These are phyloP conservation scores for Sapayoa aenigma DNA, from an alignment of 2,113 vertebrate species.

Conservation along the genomic window DNA sequence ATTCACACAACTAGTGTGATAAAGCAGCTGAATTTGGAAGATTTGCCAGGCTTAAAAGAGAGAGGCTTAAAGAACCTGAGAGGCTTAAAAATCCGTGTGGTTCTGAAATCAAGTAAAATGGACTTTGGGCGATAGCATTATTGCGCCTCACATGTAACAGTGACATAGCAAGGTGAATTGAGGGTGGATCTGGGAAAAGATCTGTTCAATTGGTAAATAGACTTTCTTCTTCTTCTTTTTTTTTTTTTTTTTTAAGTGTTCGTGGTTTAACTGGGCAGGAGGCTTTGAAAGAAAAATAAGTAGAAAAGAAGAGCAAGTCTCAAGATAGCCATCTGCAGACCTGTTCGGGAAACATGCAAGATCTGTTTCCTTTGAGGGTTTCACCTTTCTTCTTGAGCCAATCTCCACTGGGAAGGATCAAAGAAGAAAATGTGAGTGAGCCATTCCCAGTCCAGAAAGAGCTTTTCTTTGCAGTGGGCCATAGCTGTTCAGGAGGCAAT, in stretches of 20 bases:
- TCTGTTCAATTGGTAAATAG: no score
- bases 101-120: neutral
- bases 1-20: neutral
- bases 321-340: neutral
- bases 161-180: neutral
- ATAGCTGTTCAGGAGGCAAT: neutral
- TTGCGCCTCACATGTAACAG: neutral
- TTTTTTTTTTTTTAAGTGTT: neutral
- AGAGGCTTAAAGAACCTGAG: no score
- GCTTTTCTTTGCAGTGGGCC: neutral
- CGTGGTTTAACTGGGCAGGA: neutral
- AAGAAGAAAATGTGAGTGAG: neutral
- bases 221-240: neutral
- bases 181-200: neutral
- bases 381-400: neutral
- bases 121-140: rapidly evolving
- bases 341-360: neutral
- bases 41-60: no score
- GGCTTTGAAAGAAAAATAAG: neutral
- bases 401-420: neutral
- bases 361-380: neutral
- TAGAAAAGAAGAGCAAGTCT: neutral
- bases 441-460: neutral
- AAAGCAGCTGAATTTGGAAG: neutral
- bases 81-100: neutral